phyloP scores from a whole-genome alignment of 2,888 invertebrate genomes.

The Himalopsyche anomala region DNA sequence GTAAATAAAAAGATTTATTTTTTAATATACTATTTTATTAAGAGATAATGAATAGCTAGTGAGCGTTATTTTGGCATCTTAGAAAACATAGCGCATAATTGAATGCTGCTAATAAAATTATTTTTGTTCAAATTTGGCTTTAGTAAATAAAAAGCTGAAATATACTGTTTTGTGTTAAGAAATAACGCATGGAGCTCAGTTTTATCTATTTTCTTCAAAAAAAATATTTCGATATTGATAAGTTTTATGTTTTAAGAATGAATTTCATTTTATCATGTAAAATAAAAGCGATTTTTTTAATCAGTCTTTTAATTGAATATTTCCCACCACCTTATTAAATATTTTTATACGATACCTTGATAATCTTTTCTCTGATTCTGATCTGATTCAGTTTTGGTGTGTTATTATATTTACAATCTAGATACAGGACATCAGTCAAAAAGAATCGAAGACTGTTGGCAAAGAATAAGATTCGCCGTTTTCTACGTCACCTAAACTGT shows the following conservation, averaged over 20 bases:
- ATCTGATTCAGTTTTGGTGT: too few species aligned
- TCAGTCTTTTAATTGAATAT: neutral
- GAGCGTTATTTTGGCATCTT: conserved; percentile 22
- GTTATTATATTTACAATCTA: too few species aligned
- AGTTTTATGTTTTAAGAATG: conserved; percentile 26
- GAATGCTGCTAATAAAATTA: neutral
- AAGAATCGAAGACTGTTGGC: too few species aligned
- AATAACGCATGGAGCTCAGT: conserved; percentile 2
- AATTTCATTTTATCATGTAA: conserved; percentile 20
- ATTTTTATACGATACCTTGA: too few species aligned
- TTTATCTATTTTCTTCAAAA: conserved; percentile 20
- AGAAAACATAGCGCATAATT: conserved; percentile 17
- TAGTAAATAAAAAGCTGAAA: neutral
- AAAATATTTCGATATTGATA: neutral
- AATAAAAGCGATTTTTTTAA: conserved; percentile 30
- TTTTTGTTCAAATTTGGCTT: conserved; percentile 16
- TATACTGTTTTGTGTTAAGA: neutral
- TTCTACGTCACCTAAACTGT: too few species aligned
- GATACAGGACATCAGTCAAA: too few species aligned
- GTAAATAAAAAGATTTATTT: conserved; percentile 26
- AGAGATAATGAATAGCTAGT: conserved; percentile 2
- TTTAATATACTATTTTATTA: conserved; percentile 20
- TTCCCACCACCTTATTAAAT: neutral
- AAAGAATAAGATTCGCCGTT: too few species aligned
- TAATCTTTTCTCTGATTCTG: too few species aligned